Evolutionary conservation across 2,888 invertebrate genomes (phyloP), one percentile per base, ranked within the genome.

Genomic region (Brenthis daphne): DNA sequence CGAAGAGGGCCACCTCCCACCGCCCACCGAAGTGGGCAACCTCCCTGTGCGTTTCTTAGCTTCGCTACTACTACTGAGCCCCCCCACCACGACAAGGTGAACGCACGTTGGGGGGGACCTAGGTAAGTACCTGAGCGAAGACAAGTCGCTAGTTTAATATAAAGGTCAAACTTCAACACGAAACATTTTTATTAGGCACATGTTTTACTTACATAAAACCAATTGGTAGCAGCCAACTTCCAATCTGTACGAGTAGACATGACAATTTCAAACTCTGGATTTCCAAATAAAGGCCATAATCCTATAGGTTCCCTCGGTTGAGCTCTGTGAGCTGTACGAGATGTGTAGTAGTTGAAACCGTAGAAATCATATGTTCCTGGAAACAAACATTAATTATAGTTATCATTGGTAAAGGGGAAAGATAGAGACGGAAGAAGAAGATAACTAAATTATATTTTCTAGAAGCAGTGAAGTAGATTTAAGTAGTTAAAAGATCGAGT

Each of bases 321-420:
- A 37, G 76, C 76, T 56, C 54, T 72, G 37, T 82, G 80, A 0
- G 88, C 85, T 37, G 90, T 64, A 37, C 82, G 80, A 1, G 93
- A 87, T 0, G 94, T 92, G 82, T 96, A 96, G 77, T 94, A 94
- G 78, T 96, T 96, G 55, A 96, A 74, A 0, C 94, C 95, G 57
- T 94, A 88, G 82, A 94, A 95, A 79, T 96, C 96, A 6, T 93
- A 93, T 1, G 95, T 83, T 6, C 69, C 82, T 97, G 13, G 20
- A 43, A 58, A 53, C 37, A 43, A 43, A 11, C 37, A 43, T 43
- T 43, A 43, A 43, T 43, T 8, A 43, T 11, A 37, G 8, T 43
- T 8, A 1, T 43, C 11, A 43, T 43, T 43, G 11, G 37, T 1
- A 43, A 43, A 43, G 11, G 11, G 2, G 8, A 8, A 43, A 8